These are phyloP conservation scores for Rhombomys opimus DNA, from an alignment of 2,113 vertebrate genomes.

Conservation along the genomic window DNA sequence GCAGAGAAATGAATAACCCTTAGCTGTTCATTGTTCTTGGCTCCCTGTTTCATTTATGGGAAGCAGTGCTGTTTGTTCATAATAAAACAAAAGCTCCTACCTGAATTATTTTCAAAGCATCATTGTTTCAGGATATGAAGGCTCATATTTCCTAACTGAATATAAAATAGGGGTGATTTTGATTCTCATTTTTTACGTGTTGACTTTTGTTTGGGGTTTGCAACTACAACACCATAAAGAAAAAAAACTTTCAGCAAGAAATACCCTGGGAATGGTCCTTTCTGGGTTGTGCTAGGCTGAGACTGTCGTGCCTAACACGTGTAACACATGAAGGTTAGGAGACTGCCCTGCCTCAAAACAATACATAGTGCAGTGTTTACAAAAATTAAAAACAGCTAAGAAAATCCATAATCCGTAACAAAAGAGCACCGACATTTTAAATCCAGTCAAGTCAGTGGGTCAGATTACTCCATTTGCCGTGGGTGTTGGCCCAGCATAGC, in stretches of 20 bases:
- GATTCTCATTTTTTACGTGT: neutral
- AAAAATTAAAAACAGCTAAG: slow-evolving; percentile 25
- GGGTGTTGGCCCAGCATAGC: neutral
- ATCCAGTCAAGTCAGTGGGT: neutral
- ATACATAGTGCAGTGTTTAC: neutral
- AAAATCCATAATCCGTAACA: neutral
- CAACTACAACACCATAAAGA: neutral
- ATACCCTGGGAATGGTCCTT: neutral
- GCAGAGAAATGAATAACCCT: slow-evolving; percentile 5
- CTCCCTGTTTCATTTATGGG: slow-evolving; percentile 39
- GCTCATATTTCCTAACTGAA: neutral
- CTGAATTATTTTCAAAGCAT: slow-evolving; percentile 34
- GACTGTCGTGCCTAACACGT: neutral
- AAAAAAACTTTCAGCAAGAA: slow-evolving; percentile 2
- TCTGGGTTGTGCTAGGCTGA: neutral
- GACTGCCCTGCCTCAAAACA: neutral
- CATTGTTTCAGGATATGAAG: neutral
- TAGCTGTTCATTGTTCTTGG: slow-evolving; percentile 29
- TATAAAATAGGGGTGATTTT: neutral
- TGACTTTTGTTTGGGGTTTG: neutral
- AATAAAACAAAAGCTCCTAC: slow-evolving; percentile 27
- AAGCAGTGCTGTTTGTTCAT: slow-evolving; percentile 61
- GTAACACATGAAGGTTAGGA: neutral
- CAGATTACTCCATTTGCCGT: neutral
- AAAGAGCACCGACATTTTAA: neutral